phyloP scores from a whole-genome alignment of 1,140 invertebrate genomes.

The Gryllus bimaculatus region DNA sequence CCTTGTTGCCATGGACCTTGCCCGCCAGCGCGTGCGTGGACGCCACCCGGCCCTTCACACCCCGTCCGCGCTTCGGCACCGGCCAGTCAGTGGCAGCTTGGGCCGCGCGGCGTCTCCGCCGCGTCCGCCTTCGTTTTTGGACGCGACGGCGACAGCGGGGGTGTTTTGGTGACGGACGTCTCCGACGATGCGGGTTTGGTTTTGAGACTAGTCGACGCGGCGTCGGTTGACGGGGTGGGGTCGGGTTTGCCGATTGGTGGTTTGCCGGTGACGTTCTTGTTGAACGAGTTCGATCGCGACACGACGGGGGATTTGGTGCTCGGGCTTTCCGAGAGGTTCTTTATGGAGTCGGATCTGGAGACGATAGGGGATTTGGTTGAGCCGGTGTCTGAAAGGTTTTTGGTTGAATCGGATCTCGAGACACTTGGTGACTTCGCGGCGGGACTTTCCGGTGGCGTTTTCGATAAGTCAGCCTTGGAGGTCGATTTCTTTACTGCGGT shows the following conservation, averaged over 20 bases:
- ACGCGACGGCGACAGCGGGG: background rate
- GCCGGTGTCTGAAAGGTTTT: background rate
- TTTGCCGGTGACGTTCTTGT: background rate
- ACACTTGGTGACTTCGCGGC: background rate
- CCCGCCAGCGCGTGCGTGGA: conserved; percentile 11
- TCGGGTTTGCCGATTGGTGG: background rate
- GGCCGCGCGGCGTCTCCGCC: background rate
- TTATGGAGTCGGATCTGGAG: background rate
- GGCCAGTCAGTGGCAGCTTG: conserved; percentile 45
- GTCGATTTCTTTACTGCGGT: background rate
- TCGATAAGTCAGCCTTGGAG: background rate
- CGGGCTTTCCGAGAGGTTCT: background rate
- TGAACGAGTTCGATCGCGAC: background rate
- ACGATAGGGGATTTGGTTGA: background rate
- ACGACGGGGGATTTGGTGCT: background rate
- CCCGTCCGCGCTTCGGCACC: conserved; percentile 43
- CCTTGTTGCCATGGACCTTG: conserved; percentile 47
- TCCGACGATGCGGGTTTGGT: conserved; percentile 4
- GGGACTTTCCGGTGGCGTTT: background rate
- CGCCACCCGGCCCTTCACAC: conserved; percentile 8
- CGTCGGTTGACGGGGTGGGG: background rate
- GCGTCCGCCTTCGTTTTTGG: background rate
- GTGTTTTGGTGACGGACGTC: background rate
- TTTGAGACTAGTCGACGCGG: background rate
- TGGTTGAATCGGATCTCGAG: background rate